Conservation (phyloP, 37 sponge, comb jelly and placozoan genomes). For the Cladorhizidae sp. region DNA sequence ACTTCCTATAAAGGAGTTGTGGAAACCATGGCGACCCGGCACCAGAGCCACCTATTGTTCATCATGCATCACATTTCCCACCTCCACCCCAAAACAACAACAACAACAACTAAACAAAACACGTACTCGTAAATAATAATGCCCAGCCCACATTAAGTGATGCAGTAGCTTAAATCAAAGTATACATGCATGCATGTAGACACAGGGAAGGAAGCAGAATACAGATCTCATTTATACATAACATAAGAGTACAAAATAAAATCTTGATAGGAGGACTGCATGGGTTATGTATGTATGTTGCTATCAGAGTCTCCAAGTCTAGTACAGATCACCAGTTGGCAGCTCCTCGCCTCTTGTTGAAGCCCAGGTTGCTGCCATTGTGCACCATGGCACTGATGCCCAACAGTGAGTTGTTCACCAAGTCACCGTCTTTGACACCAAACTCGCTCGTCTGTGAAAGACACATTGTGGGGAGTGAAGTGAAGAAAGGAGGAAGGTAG, state of each 20-base stretch:
- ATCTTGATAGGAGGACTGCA: not conserved
- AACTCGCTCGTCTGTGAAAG: slow-evolving; percentile 30
- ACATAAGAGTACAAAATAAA: not conserved
- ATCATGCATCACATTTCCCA: too few relatives aligned
- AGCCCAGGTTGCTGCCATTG: slow-evolving; percentile 75
- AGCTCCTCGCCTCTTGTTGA: slow-evolving; percentile 67
- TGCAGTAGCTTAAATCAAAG: too few relatives aligned
- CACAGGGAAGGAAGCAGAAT: not conserved
- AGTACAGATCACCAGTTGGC: slow-evolving; percentile 41
- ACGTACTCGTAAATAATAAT: too few relatives aligned
- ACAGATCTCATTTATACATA: not conserved
- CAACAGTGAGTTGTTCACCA: slow-evolving; percentile 24
- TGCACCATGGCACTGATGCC: slow-evolving; percentile 62
- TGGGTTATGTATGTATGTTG: not conserved
- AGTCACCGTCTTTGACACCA: slow-evolving; percentile 25
- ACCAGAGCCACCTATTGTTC: too few relatives aligned
- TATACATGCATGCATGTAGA: too few relatives aligned
- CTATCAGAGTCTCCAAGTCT: too few relatives aligned
- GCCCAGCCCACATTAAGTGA: too few relatives aligned
- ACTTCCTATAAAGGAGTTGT: too few relatives aligned
- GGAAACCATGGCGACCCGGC: too few relatives aligned
- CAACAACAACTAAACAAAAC: too few relatives aligned
- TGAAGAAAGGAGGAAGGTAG: not conserved
- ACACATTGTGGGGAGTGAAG: not conserved
- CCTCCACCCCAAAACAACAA: too few relatives aligned